Conservation (phyloP, 1,140 invertebrate species). For the Lordiphosa clarofinis region DNA sequence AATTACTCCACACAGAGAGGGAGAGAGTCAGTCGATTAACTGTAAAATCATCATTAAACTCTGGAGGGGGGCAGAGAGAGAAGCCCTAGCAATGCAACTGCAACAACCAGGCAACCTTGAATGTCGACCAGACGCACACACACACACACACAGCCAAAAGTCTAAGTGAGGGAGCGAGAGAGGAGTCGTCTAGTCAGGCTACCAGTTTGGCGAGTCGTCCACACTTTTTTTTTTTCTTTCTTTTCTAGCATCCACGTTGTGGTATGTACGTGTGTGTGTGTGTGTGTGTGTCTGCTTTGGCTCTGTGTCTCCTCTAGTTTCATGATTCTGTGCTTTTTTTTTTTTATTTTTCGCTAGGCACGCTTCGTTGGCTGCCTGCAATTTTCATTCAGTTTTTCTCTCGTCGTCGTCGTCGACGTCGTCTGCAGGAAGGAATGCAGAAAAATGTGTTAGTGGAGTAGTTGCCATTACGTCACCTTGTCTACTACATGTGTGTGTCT, state of each 20-base stretch:
- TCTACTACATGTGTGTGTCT: conserved; percentile 31
- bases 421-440: conserved; percentile 77
- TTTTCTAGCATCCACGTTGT: conserved; percentile 46
- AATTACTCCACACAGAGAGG: conserved; percentile 19
- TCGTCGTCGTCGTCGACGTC: conserved; percentile 24
- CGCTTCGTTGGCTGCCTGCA: conserved; percentile 59
- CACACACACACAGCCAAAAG: conserved; percentile 5
- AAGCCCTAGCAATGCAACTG: conserved; percentile 29
- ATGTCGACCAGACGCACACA: conserved; percentile 66
- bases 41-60: conserved; percentile 38
- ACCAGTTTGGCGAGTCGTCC: conserved; percentile 45
- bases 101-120: conserved; percentile 58
- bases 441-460: conserved; percentile 80
- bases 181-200: conserved; percentile 29
- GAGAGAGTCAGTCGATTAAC: conserved; percentile 43
- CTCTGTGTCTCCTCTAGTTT: conserved; percentile 46
- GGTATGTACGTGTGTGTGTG: conserved; percentile 22
- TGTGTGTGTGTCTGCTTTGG: conserved; percentile 19
- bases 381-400: conserved; percentile 75
- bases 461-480: conserved; percentile 79
- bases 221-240: conserved; percentile 11
- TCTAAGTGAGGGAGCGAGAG: conserved; percentile 7
- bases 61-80: neutral
- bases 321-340: conserved; percentile 21
- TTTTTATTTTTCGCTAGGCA: conserved; percentile 48